phyloP scores from a whole-genome alignment of 2,888 invertebrate genomes.

The Callinectes sapidus region DNA sequence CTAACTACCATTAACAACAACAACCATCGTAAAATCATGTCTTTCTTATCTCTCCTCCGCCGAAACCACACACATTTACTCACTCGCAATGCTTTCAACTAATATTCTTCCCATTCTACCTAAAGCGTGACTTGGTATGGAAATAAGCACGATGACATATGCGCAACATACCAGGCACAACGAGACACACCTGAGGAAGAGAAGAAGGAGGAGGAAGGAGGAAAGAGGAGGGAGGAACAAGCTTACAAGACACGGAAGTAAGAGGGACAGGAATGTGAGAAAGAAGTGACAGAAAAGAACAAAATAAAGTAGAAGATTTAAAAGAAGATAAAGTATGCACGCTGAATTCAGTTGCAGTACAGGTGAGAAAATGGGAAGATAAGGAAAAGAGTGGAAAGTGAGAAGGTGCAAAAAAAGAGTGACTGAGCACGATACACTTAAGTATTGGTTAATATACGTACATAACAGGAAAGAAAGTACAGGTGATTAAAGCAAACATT shows the following conservation, averaged over 20 bases:
- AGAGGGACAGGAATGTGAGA: background rate
- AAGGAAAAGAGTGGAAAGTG: background rate
- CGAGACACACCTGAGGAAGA: background rate
- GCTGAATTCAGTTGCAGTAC: background rate
- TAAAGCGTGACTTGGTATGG: background rate
- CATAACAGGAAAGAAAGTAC: too few species aligned
- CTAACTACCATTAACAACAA: background rate
- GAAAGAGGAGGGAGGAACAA: background rate
- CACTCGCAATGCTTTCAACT: too few species aligned
- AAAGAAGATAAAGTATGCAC: background rate
- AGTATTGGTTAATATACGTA: too few species aligned
- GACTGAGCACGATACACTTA: too few species aligned
- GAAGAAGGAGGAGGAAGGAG: background rate
- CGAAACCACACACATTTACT: background rate
- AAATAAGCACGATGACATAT: background rate
- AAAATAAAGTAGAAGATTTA: background rate
- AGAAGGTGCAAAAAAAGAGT: too few species aligned
- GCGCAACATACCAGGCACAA: background rate
- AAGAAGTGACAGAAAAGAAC: background rate
- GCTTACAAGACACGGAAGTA: background rate
- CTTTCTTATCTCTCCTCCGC: background rate
- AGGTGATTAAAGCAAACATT: too few species aligned
- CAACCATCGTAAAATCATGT: background rate
- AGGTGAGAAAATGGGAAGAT: slow-evolving; percentile 1
- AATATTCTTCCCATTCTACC: background rate